Evolutionary conservation across 2,888 invertebrate genomes (phyloP), one percentile per base, ranked within the genome.

Genomic region (Ophion ellenae): DNA sequence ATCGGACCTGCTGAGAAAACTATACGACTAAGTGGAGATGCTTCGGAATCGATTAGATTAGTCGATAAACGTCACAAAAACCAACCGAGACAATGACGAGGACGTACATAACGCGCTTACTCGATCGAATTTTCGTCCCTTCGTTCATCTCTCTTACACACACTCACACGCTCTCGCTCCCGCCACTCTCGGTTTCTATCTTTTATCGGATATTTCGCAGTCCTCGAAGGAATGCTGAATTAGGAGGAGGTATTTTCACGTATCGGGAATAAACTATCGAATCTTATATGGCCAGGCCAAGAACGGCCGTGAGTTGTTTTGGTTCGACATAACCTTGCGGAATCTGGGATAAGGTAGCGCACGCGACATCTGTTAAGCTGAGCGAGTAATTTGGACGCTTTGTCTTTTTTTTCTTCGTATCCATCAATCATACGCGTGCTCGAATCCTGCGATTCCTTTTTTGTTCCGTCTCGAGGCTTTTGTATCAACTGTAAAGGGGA

Each of bases 241-340:
- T 82, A 69, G 76, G 14, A 53, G 4, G 17, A 76, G 36, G 53
- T 5, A 17, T 59, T 32, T 74, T 69, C 75, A 53, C 76, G 75
- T 78, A 61, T 32, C 71, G 66, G 69, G 70, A 84, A 64, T 77
- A 81, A 84, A 78, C 82, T 77, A 82, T 84, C 69, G 76, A 53
- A 81, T 88, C 85, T 81, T 86, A 84, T 86, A 86, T 86, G 86
- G 85, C 80, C 57, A 81, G 81, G 79, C 83, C 81, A 82, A 75
- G 81, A 82, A 80, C 76, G 86, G 76, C 85, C 81, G 36, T 59
- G 81, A 84, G 70, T 86, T 87, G 86, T 88, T 88, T 88, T 88
- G 87, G 81, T 77, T 67, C 88, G 85, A 87, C 88, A 88, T 88
- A 88, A 88, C 88, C 88, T 85, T 84, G 86, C 78, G 76, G 71